Percentiles rank a stretch among this genome's conserved stretches.
phyloP scores from a whole-genome alignment of 2,797 vertebrate genomes.

The Sciurus vulgaris region DNA sequence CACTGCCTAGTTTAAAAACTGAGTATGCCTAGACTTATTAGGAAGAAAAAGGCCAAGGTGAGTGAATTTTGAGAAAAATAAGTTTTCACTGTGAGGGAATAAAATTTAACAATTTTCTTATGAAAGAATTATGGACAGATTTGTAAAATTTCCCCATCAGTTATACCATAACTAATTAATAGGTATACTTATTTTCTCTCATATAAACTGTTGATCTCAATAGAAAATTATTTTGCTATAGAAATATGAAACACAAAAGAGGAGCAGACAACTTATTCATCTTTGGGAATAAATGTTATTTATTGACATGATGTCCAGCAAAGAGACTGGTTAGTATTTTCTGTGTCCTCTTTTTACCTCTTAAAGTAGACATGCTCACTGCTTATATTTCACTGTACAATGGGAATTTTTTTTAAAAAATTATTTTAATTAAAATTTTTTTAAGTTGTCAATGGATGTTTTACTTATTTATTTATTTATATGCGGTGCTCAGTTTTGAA shows the following conservation, averaged over 20 bases:
- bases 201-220: neutral
- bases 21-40: neutral
- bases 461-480: too few species aligned
- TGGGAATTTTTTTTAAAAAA: too few species aligned
- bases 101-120: conserved; percentile 4
- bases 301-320: neutral
- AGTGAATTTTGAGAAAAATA: conserved; percentile 19
- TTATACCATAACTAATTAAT: neutral
- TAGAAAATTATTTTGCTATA: neutral
- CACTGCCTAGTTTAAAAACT: neutral
- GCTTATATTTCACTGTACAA: conserved; percentile 24
- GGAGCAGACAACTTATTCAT: neutral
- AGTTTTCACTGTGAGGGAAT: neutral
- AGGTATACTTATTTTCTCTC: neutral
- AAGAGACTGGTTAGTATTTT: conserved; percentile 41
- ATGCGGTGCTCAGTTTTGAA: too few species aligned
- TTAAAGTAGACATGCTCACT: neutral
- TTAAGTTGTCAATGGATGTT: too few species aligned
- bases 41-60: neutral
- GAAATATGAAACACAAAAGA: neutral
- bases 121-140: conserved; percentile 6
- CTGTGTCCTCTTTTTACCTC: neutral
- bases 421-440: too few species aligned
- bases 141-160: neutral
- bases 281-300: neutral